Evolutionary conservation across 2,888 invertebrate species (phyloP).

Genomic region (Melikaiella ostensackeni): DNA sequence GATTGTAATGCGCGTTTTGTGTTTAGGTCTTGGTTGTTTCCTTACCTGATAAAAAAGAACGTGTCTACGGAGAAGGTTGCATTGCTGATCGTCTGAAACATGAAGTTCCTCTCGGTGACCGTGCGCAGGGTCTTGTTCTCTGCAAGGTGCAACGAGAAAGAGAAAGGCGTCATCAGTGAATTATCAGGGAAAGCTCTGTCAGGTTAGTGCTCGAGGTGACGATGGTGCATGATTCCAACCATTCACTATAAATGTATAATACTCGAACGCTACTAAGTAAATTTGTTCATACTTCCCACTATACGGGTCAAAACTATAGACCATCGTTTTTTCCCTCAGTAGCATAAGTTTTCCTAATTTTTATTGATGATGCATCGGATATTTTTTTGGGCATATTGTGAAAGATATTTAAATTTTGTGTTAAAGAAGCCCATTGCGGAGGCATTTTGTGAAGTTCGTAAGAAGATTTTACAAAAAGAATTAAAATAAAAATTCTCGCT

Average conservation of each 20-base stretch:
- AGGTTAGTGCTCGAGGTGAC: constrained; percentile 53
- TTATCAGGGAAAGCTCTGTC: constrained; percentile 58
- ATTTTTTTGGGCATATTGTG: too few relatives aligned
- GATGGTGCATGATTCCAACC: constrained; percentile 45
- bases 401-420: too few relatives aligned
- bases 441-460: too few relatives aligned
- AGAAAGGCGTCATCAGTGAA: constrained; percentile 62
- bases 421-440: too few relatives aligned
- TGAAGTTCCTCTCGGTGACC: constrained; percentile 86
- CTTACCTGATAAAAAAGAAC: constrained; percentile 90
- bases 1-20: background rate
- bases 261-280: background rate
- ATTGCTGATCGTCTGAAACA: constrained; percentile 90
- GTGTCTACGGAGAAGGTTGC: constrained; percentile 92
- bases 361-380: background rate
- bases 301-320: background rate
- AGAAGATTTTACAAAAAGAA: too few relatives aligned
- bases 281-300: background rate
- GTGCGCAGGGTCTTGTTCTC: constrained; percentile 88
- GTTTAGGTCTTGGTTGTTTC: background rate
- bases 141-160: constrained; percentile 78
- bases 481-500: too few relatives aligned
- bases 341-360: background rate
- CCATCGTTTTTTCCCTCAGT: background rate
- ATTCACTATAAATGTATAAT: background rate